Percentiles rank a stretch among this genome's conserved stretches.
These are phyloP conservation scores for Neomonachus schauinslandi DNA, from an alignment of 2,113 vertebrate species.

Conservation along the genomic window DNA sequence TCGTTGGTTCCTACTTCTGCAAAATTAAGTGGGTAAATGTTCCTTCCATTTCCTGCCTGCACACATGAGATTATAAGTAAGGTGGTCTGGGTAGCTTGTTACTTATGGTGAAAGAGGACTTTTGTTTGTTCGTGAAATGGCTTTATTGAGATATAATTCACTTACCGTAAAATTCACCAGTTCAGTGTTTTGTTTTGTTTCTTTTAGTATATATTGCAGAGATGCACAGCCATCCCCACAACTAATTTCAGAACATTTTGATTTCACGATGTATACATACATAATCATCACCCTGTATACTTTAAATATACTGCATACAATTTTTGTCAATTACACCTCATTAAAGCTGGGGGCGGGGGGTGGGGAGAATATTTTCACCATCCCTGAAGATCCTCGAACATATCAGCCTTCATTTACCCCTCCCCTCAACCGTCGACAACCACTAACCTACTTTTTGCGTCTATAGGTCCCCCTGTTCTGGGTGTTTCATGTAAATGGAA, in stretches of 20 bases:
- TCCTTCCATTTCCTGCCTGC: background rate
- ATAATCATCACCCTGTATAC: background rate
- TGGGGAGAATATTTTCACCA: background rate
- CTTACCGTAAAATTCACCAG: background rate
- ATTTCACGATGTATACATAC: background rate
- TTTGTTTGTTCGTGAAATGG: background rate
- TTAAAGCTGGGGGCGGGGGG: background rate
- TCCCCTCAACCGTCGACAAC: no score
- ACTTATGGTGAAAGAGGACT: background rate
- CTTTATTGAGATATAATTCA: background rate
- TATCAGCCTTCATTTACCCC: background rate
- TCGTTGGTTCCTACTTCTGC: background rate
- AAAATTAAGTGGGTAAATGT: background rate
- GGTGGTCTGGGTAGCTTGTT: background rate
- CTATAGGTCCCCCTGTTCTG: background rate
- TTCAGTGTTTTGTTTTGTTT: background rate
- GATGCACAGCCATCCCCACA: background rate
- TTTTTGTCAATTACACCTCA: background rate
- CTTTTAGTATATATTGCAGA: background rate
- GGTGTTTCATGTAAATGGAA: fast-evolving
- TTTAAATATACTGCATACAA: background rate
- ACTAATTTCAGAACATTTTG: background rate
- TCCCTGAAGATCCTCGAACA: background rate
- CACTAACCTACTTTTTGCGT: background rate
- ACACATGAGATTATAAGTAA: background rate